These are phyloP conservation scores for Gobio occitaniae DNA, from an alignment of 2,797 vertebrate species.

Conservation along the genomic window DNA sequence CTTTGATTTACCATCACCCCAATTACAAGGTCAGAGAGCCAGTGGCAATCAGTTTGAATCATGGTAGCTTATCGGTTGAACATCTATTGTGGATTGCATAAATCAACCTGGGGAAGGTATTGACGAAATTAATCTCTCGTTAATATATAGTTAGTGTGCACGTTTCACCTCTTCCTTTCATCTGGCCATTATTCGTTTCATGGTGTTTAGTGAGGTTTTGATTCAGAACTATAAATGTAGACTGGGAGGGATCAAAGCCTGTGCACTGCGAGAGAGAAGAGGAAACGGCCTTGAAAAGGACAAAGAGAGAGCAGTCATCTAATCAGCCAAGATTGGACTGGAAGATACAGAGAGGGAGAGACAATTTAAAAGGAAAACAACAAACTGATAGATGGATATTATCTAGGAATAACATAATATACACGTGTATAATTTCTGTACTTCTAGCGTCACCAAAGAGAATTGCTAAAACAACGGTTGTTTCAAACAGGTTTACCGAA, in stretches of 20 bases:
- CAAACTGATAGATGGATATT: not conserved
- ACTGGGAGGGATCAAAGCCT: constrained; percentile 43
- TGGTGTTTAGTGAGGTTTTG: constrained; percentile 29
- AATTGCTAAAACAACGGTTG: not conserved
- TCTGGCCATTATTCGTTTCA: constrained; percentile 18
- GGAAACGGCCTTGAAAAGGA: constrained; percentile 15
- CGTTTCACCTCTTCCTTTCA: constrained; percentile 33
- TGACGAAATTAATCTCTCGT: constrained; percentile 44
- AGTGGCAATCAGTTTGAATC: constrained; percentile 28
- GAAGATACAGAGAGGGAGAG: constrained; percentile 3
- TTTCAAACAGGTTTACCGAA: not conserved
- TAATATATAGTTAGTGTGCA: constrained; percentile 27
- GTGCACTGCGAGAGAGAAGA: not conserved
- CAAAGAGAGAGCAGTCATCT: constrained; percentile 1
- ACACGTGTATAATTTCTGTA: not conserved
- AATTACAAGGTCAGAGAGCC: constrained; percentile 50
- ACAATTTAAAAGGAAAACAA: not conserved
- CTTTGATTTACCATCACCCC: constrained; percentile 43
- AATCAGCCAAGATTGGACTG: not conserved
- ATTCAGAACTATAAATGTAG: constrained; percentile 29
- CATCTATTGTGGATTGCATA: constrained; percentile 19
- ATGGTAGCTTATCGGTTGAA: constrained; percentile 19
- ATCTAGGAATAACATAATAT: not conserved
- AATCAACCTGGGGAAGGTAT: constrained; percentile 40
- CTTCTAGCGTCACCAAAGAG: not conserved